phyloP scores from a whole-genome alignment of 2,888 invertebrate genomes.

The Bombyx huttoni region DNA sequence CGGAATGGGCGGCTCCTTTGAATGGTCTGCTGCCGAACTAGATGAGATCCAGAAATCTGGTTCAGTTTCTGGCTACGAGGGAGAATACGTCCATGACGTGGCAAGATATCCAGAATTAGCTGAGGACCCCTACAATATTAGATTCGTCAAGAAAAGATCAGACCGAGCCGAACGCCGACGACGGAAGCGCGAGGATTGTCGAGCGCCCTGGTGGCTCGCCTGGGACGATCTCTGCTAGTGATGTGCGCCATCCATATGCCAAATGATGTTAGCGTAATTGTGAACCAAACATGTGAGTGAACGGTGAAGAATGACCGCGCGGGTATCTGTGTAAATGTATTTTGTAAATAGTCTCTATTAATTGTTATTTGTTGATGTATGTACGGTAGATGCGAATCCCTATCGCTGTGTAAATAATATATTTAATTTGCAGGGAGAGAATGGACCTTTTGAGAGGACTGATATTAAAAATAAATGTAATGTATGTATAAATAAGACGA shows the following conservation, averaged over 20 bases:
- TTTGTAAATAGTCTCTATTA: conserved; percentile 72
- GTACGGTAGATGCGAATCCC: conserved; percentile 70
- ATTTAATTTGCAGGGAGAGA: conserved; percentile 72
- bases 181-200: conserved; percentile 75
- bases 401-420: conserved; percentile 71
- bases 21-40: conserved; percentile 90
- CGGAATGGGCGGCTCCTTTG: conserved; percentile 82
- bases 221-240: conserved; percentile 60
- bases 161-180: conserved; percentile 80
- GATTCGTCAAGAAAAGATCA: conserved; percentile 86
- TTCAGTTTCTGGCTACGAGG: conserved; percentile 88
- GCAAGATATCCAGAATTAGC: conserved; percentile 92
- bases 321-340: conserved; percentile 55
- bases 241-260: conserved; percentile 66
- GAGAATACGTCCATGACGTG: conserved; percentile 92
- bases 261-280: conserved; percentile 54
- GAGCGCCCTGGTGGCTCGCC: conserved; percentile 64
- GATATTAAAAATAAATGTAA: conserved; percentile 71
- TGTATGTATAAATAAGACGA: conserved; percentile 70
- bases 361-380: conserved; percentile 72
- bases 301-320: conserved; percentile 47
- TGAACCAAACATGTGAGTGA: conserved; percentile 38
- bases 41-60: conserved; percentile 91
- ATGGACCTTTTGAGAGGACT: conserved; percentile 73
- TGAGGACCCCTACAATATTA: conserved; percentile 95